Evolutionary conservation across 2,888 invertebrate species (phyloP), one percentile per base, ranked within the genome.

Genomic region (Euspilapteryx auroguttella): DNA sequence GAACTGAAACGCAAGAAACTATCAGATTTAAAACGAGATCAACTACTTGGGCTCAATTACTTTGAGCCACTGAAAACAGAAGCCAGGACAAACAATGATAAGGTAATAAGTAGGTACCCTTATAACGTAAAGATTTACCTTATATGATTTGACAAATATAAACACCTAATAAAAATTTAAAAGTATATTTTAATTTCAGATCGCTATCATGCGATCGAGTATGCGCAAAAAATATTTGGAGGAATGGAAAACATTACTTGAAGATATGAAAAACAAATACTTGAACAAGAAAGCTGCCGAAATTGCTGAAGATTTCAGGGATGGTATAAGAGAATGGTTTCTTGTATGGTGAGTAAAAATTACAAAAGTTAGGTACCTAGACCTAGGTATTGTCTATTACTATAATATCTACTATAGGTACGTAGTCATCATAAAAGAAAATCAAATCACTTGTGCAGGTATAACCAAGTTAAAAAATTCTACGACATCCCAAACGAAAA

Each of bases 401-500:
- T 8, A 8, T 17, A 17, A 17, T 6, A 5, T 5, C 8, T 17
- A 6, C 17, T 6, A 17, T 5, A 17, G 8, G 5, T 5, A 17
- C 8, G 17, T 17, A 17, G 17, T 6, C 17, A 8, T 6, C 5
- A 17, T 17, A 17, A 17, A 6, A n/a, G n/a, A n/a, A n/a, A n/a
- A n/a, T n/a, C n/a, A n/a, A n/a, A n/a, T n/a, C n/a, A n/a, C n/a
- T n/a, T n/a, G n/a, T n/a, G n/a, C 24, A 69, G 69, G 69, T 66
- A 49, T 36, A 39, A 55, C 15, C 45, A 56, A 21, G 45, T 52
- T 2, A 42, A 39, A 21, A 50, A 47, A 34, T 58, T 69, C 30
- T 37, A 55, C 31, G 49, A 63, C n/a, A 54, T 68, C 34, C 69
- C 66, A 3, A 46, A 41, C 25, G 42, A 44, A 12, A 44, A 36